Evolutionary conservation across 1,140 invertebrate species (phyloP), one percentile per base, ranked within the genome.

Genomic region (Cylas formicarius): DNA sequence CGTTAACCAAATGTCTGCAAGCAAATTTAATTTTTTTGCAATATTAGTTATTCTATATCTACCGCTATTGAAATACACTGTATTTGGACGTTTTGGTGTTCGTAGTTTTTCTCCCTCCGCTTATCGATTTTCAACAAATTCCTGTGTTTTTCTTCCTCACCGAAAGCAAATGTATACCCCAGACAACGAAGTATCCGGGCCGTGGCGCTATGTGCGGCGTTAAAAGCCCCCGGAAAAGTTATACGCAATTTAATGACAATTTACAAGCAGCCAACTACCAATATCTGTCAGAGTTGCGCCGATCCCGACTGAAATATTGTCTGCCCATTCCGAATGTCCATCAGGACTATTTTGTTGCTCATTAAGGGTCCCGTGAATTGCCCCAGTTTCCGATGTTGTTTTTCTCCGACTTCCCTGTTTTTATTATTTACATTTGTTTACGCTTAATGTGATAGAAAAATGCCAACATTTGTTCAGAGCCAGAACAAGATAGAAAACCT

Each of bases 361-460:
- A 60, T 60, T 60, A 60, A 58, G 49, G 53, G 40, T 50, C 54
- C 48, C 47, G 48, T 57, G 48, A 55, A 53, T 54, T 42, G 47
- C 42, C 46, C 28, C 51, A 33, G 41, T 29, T 24, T 11, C 31
- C 46, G 18, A 47, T 50, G 33, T 50, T 48, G n/a, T n/a, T n/a
- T n/a, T n/a, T n/a, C n/a, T n/a, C n/a, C n/a, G n/a, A n/a, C n/a
- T n/a, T n/a, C n/a, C n/a, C n/a, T n/a, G n/a, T n/a, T n/a, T n/a
- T n/a, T n/a, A n/a, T n/a, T n/a, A n/a, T n/a, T n/a, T n/a, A n/a
- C n/a, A n/a, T n/a, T n/a, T n/a, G n/a, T n/a, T n/a, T n/a, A n/a
- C n/a, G n/a, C n/a, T n/a, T n/a, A n/a, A n/a, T n/a, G n/a, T n/a
- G n/a, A n/a, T n/a, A n/a, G n/a, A n/a, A n/a, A n/a, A n/a, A n/a